These are phyloP conservation scores for Limnephilus rhombicus DNA, from an alignment of 2,888 invertebrate species.

Conservation along the genomic window DNA sequence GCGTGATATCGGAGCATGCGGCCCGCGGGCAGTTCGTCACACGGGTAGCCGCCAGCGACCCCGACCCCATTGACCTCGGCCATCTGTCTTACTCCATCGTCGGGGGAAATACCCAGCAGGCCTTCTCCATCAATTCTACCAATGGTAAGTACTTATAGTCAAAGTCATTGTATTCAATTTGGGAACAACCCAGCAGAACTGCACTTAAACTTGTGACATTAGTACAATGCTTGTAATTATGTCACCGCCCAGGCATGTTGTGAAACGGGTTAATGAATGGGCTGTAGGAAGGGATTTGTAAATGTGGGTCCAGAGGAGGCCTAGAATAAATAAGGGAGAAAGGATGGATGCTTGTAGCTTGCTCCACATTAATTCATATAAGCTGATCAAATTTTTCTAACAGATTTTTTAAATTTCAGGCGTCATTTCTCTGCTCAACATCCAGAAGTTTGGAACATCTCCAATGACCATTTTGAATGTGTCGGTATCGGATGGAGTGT, in stretches of 20 bases:
- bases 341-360: too few species aligned
- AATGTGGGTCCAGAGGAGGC: too few species aligned
- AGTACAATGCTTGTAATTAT: too few species aligned
- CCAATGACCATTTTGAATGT: conserved; percentile 88
- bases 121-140: conserved; percentile 80
- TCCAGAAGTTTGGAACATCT: conserved; percentile 84
- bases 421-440: conserved; percentile 84
- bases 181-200: too few species aligned
- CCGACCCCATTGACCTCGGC: conserved; percentile 87
- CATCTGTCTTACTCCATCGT: conserved; percentile 89
- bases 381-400: too few species aligned
- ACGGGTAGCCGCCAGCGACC: conserved; percentile 92
- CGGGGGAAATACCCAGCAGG: conserved; percentile 88
- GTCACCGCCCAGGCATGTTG: too few species aligned
- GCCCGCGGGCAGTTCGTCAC: conserved; percentile 92
- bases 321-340: too few species aligned
- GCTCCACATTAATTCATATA: too few species aligned
- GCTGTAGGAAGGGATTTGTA: too few species aligned
- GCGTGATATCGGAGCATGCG: conserved; percentile 88
- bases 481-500: conserved; percentile 97
- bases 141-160: conserved; percentile 57
- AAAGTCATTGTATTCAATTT: too few species aligned
- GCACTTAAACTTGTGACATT: too few species aligned
- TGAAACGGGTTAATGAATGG: too few species aligned
- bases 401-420: conserved; percentile 68